A percentile compares a stretch with the other conserved stretches of the same genome.
Evolutionary conservation across 2,797 vertebrate species (phyloP).

Genomic region (Tiaroga cobitis): DNA sequence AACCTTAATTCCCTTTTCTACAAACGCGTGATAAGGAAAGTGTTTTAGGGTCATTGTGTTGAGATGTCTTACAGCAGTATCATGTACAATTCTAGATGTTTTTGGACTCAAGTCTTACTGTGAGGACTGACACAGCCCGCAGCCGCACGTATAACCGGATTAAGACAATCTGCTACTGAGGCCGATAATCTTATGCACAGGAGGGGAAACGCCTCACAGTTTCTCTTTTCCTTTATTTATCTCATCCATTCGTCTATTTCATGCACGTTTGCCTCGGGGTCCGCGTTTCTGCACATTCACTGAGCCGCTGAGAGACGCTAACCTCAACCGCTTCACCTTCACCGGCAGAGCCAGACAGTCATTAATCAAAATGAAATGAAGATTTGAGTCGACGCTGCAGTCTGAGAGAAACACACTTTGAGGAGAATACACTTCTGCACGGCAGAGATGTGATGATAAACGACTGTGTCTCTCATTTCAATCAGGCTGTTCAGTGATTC

Average conservation of each 20-base stretch:
- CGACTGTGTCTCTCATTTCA: slow-evolving; percentile 35
- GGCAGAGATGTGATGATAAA: slow-evolving; percentile 29
- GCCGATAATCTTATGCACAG: slow-evolving; percentile 67
- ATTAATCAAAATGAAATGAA: slow-evolving; percentile 51
- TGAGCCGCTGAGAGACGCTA: slow-evolving; percentile 39
- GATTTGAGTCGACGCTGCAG: slow-evolving; percentile 34
- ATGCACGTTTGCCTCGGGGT: slow-evolving; percentile 43
- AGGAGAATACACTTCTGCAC: slow-evolving; percentile 28
- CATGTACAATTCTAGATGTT: neutral
- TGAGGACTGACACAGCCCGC: slow-evolving; percentile 42
- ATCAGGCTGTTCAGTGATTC: slow-evolving; percentile 20
- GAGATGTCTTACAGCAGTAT: slow-evolving; percentile 38
- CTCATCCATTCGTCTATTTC: slow-evolving; percentile 56
- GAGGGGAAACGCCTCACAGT: slow-evolving; percentile 50
- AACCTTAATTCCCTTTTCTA: slow-evolving; percentile 9
- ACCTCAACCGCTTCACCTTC: slow-evolving; percentile 47
- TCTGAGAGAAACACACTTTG: slow-evolving; percentile 26
- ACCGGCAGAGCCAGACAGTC: slow-evolving; percentile 40
- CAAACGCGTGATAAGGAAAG: slow-evolving; percentile 26
- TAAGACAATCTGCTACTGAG: slow-evolving; percentile 67
- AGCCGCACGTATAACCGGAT: slow-evolving; percentile 68
- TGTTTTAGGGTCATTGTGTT: slow-evolving; percentile 31
- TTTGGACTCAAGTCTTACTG: slow-evolving; percentile 52
- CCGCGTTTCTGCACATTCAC: slow-evolving; percentile 16
- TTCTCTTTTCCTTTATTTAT: slow-evolving; percentile 62